phyloP scores from a whole-genome alignment of 2,113 vertebrate species.

The Sardina pilchardus region DNA sequence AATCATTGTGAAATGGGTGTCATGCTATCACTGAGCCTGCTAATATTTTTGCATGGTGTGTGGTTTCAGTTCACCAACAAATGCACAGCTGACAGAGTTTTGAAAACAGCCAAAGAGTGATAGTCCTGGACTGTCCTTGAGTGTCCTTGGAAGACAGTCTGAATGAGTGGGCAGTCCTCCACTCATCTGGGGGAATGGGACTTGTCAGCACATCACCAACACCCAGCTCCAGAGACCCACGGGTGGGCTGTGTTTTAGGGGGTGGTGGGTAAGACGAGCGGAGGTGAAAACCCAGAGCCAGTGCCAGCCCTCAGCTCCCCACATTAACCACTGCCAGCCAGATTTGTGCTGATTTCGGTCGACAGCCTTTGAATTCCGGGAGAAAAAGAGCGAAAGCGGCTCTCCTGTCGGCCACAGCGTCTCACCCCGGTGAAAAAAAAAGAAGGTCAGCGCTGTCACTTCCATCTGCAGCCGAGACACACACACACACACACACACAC shows the following conservation, averaged over 20 bases:
- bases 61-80: neutral
- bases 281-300: neutral
- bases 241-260: slow-evolving; percentile 16
- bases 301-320: neutral
- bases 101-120: neutral
- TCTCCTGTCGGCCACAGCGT: slow-evolving; percentile 18
- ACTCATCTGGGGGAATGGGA: slow-evolving; percentile 45
- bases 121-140: neutral
- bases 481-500: slow-evolving; percentile 4
- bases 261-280: neutral
- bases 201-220: slow-evolving; percentile 30
- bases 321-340: neutral
- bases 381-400: neutral
- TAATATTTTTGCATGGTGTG: neutral
- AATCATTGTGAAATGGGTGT: neutral
- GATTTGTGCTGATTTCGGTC: slow-evolving; percentile 13
- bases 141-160: slow-evolving; percentile 25
- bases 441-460: slow-evolving; percentile 40
- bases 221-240: slow-evolving; percentile 8
- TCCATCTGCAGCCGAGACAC: slow-evolving; percentile 38
- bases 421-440: slow-evolving; percentile 20
- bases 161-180: slow-evolving; percentile 47
- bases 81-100: neutral
- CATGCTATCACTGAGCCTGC: neutral
- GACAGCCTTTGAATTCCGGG: slow-evolving; percentile 17